phyloP scores from a whole-genome alignment of 2,113 vertebrate species.

The Xenotilapia longispinis region DNA sequence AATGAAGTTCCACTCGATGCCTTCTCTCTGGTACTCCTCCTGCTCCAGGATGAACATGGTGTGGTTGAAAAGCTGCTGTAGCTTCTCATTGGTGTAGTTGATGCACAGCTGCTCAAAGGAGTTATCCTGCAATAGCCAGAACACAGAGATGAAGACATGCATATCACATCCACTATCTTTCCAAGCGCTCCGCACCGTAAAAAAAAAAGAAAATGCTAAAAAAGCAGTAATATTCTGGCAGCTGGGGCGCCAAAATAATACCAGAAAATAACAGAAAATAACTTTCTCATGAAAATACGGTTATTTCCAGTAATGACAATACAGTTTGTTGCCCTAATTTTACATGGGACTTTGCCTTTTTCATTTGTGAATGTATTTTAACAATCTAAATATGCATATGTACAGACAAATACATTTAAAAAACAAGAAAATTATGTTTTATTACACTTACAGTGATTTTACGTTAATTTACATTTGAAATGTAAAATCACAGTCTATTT shows the following conservation, averaged over 20 bases:
- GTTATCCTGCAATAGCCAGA: slow-evolving; percentile 77
- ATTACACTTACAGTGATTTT: too few relatives aligned
- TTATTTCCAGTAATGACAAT: too few relatives aligned
- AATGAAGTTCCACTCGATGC: slow-evolving; percentile 97
- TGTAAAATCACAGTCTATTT: too few relatives aligned
- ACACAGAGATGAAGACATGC: background rate
- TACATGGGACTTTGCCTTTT: too few relatives aligned
- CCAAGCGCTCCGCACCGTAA: background rate
- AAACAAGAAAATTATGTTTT: too few relatives aligned
- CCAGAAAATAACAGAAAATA: too few relatives aligned
- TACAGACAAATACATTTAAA: too few relatives aligned
- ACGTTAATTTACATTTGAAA: too few relatives aligned
- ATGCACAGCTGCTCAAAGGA: slow-evolving; percentile 98
- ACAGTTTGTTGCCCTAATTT: too few relatives aligned
- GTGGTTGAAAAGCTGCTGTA: slow-evolving; percentile 98
- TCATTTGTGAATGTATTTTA: too few relatives aligned
- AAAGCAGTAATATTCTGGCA: rapidly evolving
- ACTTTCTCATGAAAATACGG: too few relatives aligned
- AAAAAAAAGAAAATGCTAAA: background rate
- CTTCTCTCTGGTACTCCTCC: slow-evolving; percentile 94
- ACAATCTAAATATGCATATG: too few relatives aligned
- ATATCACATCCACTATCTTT: background rate
- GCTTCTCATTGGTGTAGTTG: slow-evolving; percentile 97
- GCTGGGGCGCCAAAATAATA: background rate
- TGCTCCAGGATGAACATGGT: slow-evolving; percentile 98